phyloP scores from a whole-genome alignment of 2,113 vertebrate species.

The Gnathonemus longibarbis region DNA sequence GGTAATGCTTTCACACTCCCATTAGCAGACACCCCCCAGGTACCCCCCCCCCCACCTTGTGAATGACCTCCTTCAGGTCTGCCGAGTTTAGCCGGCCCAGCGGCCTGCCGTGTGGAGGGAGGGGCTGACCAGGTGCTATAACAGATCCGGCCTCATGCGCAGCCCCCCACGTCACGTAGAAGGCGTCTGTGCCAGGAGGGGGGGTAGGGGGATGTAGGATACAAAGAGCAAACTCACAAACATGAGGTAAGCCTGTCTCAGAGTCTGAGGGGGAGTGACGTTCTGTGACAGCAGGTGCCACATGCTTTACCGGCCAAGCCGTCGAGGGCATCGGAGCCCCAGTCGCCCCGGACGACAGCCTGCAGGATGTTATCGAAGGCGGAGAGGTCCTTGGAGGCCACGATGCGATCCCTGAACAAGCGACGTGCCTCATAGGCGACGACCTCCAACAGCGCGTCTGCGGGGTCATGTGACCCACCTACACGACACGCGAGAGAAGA shows the following conservation, averaged over 20 bases:
- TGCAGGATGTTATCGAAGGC: conserved; percentile 82
- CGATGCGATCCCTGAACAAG: conserved; percentile 88
- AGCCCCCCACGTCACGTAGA: conserved; percentile 90
- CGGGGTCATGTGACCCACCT: conserved; percentile 66
- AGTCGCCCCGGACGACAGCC: conserved; percentile 80
- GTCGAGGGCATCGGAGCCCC: conserved; percentile 78
- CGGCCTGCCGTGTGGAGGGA: conserved; percentile 81
- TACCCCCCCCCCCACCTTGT: conserved; percentile 66
- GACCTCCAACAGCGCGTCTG: conserved; percentile 82
- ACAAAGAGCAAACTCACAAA: not conserved
- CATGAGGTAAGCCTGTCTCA: not conserved
- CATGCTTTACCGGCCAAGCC: conserved; percentile 73
- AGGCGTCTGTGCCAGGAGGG: conserved; percentile 60
- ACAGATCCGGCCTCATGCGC: conserved; percentile 54
- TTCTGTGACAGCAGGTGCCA: not conserved
- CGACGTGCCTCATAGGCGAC: conserved; percentile 80
- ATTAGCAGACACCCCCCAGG: not conserved
- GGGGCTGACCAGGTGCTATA: conserved; percentile 62
- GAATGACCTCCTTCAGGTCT: conserved; percentile 81
- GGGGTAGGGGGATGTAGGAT: not conserved
- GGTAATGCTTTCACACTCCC: not conserved
- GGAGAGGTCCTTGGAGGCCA: conserved; percentile 72
- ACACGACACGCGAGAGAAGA: conserved; percentile 25
- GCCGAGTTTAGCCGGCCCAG: conserved; percentile 72
- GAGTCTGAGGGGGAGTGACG: not conserved